phyloP scores from a whole-genome alignment of 1,140 invertebrate genomes.

The Drosophila aff. region DNA sequence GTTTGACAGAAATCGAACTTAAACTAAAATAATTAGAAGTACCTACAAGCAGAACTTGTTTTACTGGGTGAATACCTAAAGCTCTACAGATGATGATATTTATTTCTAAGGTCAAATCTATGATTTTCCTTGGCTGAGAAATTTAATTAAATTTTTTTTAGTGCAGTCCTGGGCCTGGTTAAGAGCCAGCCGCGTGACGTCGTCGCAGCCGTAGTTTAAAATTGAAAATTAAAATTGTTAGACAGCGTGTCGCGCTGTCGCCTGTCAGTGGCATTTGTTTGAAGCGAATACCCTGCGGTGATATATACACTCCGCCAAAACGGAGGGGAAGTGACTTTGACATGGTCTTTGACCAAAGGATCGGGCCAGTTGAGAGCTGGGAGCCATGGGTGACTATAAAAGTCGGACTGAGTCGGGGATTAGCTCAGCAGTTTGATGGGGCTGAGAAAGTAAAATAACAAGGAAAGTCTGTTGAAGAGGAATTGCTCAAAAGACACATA shows the following conservation, averaged over 20 bases:
- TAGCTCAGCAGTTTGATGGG: slow-evolving; percentile 43
- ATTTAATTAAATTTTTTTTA: not conserved
- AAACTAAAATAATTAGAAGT: too few relatives aligned
- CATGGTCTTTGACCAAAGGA: slow-evolving; percentile 33
- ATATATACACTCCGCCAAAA: slow-evolving; percentile 44
- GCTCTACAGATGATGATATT: not conserved
- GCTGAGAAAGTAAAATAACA: slow-evolving; percentile 27
- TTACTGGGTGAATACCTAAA: too few relatives aligned
- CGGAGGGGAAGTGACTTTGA: slow-evolving; percentile 38
- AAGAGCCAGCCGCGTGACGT: slow-evolving; percentile 42
- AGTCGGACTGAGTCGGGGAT: slow-evolving; percentile 35
- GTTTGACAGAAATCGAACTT: not conserved
- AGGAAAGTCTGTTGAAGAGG: slow-evolving; percentile 16
- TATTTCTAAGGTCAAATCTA: not conserved
- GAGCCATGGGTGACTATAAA: slow-evolving; percentile 14
- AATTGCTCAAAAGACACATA: slow-evolving; percentile 11
- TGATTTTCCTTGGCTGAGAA: not conserved
- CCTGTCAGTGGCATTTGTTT: slow-evolving; percentile 71
- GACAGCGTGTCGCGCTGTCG: slow-evolving; percentile 80
- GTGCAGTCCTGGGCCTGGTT: slow-evolving; percentile 27
- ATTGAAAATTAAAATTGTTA: slow-evolving; percentile 83
- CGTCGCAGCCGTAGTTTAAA: slow-evolving; percentile 60
- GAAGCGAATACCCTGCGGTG: slow-evolving; percentile 66
- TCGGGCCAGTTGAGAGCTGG: not conserved
- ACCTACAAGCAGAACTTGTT: not conserved